Conservation (phyloP, 2,888 invertebrate species). For the Hetaerina titia region DNA sequence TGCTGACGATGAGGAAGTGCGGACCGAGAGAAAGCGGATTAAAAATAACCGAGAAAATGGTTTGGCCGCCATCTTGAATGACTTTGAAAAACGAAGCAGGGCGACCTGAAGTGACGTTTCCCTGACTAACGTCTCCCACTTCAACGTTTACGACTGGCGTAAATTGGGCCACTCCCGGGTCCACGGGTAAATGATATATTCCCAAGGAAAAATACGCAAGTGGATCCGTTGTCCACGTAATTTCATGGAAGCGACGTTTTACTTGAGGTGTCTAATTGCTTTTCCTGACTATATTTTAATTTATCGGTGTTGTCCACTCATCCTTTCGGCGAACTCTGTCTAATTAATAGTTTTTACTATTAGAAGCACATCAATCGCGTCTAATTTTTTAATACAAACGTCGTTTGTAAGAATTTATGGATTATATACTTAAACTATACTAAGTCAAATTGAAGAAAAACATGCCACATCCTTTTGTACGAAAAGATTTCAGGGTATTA, state of each 20-base stretch:
- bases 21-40: neutral
- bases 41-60: neutral
- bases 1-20: neutral
- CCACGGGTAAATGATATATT: neutral
- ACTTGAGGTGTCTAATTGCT: neutral
- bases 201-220: neutral
- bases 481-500: too few relatives aligned
- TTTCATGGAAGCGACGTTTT: neutral
- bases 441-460: too few relatives aligned
- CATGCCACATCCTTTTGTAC: too few relatives aligned
- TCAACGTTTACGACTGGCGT: neutral
- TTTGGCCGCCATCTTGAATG: neutral
- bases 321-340: too few relatives aligned
- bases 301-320: too few relatives aligned
- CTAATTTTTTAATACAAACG: too few relatives aligned
- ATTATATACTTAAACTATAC: too few relatives aligned
- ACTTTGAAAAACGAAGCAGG: slow-evolving; percentile 18
- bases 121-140: neutral
- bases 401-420: too few relatives aligned
- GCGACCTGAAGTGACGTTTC: neutral
- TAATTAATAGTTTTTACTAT: too few relatives aligned
- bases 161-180: neutral
- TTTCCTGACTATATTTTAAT: too few relatives aligned
- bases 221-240: neutral
- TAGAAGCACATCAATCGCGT: too few relatives aligned